Base-by-base conservation (phyloP, 2,888 invertebrate species). In the Anthophora plumipes region DNA sequence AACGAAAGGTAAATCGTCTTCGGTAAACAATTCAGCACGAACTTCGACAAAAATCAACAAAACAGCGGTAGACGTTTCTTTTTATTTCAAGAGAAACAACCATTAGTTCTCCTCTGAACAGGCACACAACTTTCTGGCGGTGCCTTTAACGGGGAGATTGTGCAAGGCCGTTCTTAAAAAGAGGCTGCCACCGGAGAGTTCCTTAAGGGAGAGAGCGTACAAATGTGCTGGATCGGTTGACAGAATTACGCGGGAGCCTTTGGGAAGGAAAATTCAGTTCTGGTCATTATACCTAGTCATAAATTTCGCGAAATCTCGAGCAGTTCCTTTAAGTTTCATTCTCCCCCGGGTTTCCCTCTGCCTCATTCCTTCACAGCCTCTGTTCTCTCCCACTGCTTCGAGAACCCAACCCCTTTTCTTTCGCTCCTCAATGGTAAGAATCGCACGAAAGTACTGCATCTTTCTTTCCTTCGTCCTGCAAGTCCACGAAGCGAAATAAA, bases 241-340 rank as follows among this genome's bases (percentile, higher is more conserved):
- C 72, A 66, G 64, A 73, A 48, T 64, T 64, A 66, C 64, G 48
- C 14, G 41, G 22, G 11, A 17, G 37, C 39, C 48, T 66, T 64
- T 57, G 43, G 20, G n/a, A 57, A 48, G 0, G 64, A 57, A 57
- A 64, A 64, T 72, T 72, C 55, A 57, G n/a, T 57, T 41, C 39
- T 37, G 64, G 46, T 64, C 72, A 73, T 73, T 73, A 73, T 64
- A 39, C 39, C 14, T 48, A 14, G 64, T 66, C 64, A 39, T 73
- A 66, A 73, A 73, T 73, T 73, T 66, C 43, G 57, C 25, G 64
- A 73, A 66, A 73, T 48, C 46, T 73, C 48, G 55, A 66, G 48
- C 31, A 73, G 57, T 17, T 73, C 25, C 64, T 73, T 64, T 17
- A 66, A 48, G 46, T 64, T 73, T 57, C 57, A 25, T 61, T 46